Conservation (phyloP, 2,888 invertebrate genomes). For the Megastigmus dorsalis region DNA sequence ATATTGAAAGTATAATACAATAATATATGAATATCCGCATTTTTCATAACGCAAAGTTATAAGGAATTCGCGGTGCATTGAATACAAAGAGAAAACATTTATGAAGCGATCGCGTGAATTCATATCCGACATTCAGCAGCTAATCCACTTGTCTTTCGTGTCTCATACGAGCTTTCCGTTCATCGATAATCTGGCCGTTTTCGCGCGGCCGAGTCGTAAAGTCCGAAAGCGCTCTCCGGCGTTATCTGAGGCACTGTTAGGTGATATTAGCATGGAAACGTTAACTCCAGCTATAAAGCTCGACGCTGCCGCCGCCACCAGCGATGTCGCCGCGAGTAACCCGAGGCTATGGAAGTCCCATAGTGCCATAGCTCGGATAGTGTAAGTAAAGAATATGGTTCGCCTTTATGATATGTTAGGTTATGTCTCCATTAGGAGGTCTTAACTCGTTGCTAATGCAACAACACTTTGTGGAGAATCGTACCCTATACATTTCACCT, state of each 20-base stretch:
- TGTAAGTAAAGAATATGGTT: constrained; percentile 38
- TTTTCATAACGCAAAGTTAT: too few species aligned
- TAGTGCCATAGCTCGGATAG: background rate
- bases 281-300: constrained; percentile 54
- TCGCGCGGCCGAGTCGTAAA: constrained; percentile 31
- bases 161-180: constrained; percentile 16
- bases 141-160: constrained; percentile 34
- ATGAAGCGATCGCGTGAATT: background rate
- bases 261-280: constrained; percentile 44
- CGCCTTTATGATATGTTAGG: constrained; percentile 45
- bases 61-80: too few species aligned
- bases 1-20: too few species aligned
- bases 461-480: constrained; percentile 26
- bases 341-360: background rate
- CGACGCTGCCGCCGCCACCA: constrained; percentile 30
- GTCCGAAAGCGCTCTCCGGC: constrained; percentile 26
- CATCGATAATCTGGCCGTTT: constrained; percentile 41
- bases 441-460: constrained; percentile 43
- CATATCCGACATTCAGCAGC: constrained; percentile 7
- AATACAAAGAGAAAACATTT: too few species aligned
- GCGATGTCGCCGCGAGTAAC: constrained; percentile 1
- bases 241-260: constrained; percentile 48
- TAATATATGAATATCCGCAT: too few species aligned
- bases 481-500: background rate
- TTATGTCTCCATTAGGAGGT: constrained; percentile 43